Evolutionary conservation across 2,113 vertebrate genomes (phyloP), one percentile per base, ranked within the genome.

Genomic region (Solea senegalensis): DNA sequence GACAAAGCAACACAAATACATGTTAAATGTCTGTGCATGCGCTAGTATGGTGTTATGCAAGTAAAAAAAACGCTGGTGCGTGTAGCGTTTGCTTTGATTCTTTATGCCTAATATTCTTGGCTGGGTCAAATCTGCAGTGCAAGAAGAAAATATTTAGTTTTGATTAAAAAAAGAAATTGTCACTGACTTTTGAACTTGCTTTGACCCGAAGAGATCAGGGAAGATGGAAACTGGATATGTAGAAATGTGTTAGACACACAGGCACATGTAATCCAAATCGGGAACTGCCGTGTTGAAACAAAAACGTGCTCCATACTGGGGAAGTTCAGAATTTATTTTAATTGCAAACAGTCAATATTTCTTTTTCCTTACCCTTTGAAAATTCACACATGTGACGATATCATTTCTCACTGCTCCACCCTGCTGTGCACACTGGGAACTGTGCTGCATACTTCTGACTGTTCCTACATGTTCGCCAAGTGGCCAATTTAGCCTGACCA

Each of bases 401-500:
- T 74, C 40, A 27, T 7, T 21, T 74, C 44, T 62, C 12, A 4
- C 52, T 10, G 53, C 53, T 64, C 15, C 11, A 34, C 16, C 56
- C 51, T 49, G 54, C 58, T 48, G 53, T 28, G 21, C 65, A 66
- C 39, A 26, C 1, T 79, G 69, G 53, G 60, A 74, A 56, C 21
- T 62, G 40, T 2, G 1, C 54, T 56, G 48, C 50, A 65, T 57
- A 69, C 55, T 46, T 80, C 50, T 71, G 57, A 49, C 49, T 60
- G 46, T 72, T 80, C 67, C 69, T 57, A 5, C 10, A 44, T n/a
- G 49, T 65, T 44, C 13, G 69, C 71, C 69, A 69, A 81, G 57
- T 67, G 74, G 73, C 41, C 52, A 51, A 62, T 68, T 65, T 72
- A 59, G 54, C 69, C 78, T 67, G 62, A 76, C 40, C 61, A 65